These are phyloP conservation scores for Campoletis sonorensis DNA, from an alignment of 1,140 invertebrate genomes.

Conservation along the genomic window DNA sequence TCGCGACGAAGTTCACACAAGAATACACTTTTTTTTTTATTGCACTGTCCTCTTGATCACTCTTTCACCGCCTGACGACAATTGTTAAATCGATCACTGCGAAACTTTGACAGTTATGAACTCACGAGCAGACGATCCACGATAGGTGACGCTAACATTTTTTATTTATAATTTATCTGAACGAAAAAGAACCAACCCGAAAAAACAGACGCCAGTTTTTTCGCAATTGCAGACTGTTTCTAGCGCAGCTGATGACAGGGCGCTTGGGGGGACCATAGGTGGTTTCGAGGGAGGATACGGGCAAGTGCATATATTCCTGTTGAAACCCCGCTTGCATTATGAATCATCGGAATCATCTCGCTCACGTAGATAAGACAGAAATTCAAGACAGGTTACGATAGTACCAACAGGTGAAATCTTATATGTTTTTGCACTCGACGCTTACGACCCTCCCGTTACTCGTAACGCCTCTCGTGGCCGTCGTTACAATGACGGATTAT, in stretches of 20 bases:
- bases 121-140: not conserved
- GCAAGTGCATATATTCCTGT: no score
- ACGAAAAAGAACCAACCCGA: not conserved
- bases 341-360: no score
- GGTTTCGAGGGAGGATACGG: no score
- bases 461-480: no score
- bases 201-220: not conserved
- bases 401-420: no score
- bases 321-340: no score
- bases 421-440: no score
- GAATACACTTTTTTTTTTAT: not conserved
- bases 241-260: conserved; percentile 10
- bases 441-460: no score
- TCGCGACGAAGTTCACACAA: not conserved
- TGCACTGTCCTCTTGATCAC: not conserved
- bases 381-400: no score
- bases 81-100: not conserved
- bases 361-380: no score
- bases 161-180: not conserved
- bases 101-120: conserved; percentile 5
- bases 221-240: not conserved
- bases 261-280: not conserved
- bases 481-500: no score
- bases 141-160: not conserved
- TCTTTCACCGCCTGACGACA: not conserved